These are phyloP conservation scores for Melipona beecheii DNA, from an alignment of 2,888 invertebrate species.

Conservation along the genomic window DNA sequence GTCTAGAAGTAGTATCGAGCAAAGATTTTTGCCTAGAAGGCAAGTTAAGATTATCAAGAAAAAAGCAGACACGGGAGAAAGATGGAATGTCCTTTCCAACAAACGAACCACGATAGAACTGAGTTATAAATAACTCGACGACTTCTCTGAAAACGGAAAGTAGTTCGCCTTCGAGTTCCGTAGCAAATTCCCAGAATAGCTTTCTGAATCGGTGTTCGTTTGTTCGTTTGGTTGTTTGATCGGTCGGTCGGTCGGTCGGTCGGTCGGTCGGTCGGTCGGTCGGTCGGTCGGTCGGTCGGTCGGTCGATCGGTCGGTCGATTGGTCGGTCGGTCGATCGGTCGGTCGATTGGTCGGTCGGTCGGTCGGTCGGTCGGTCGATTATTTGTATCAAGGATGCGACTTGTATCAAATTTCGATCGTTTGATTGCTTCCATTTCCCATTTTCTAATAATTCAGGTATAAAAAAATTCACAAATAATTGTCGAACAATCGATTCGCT, in stretches of 20 bases:
- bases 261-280: too few relatives aligned
- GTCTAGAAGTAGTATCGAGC: background rate
- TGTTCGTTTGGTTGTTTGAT: background rate
- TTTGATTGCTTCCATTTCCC: background rate
- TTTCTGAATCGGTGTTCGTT: constrained; percentile 73
- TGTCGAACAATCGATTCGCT: background rate
- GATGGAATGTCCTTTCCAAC: constrained; percentile 77
- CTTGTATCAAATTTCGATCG: background rate
- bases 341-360: too few relatives aligned
- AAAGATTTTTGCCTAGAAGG: background rate
- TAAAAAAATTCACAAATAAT: background rate
- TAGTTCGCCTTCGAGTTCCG: constrained; percentile 83
- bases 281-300: too few relatives aligned
- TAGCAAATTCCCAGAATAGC: constrained; percentile 81
- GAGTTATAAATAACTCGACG: constrained; percentile 80
- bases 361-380: too few relatives aligned
- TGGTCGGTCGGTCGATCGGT: too few relatives aligned
- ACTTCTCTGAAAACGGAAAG: constrained; percentile 82
- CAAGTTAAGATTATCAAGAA: background rate
- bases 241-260: background rate
- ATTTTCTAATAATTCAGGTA: background rate
- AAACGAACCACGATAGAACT: constrained; percentile 59
- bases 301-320: too few relatives aligned
- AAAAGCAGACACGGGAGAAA: constrained; percentile 55
- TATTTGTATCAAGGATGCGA: too few relatives aligned